Conservation (phyloP, 2,113 vertebrate species). For the Phaethon lepturus region DNA sequence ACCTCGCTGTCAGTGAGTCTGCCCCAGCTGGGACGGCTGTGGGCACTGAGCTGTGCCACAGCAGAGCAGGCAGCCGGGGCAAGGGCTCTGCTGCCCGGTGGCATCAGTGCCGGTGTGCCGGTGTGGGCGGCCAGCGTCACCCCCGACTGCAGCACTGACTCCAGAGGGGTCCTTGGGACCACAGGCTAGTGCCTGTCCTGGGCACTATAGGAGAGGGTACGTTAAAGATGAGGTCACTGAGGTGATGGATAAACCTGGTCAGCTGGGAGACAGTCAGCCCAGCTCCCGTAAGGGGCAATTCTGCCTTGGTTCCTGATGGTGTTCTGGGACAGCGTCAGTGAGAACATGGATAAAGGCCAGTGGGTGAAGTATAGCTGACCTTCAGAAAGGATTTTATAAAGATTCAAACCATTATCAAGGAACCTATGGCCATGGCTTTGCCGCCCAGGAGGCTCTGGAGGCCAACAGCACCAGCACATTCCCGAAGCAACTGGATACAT, state of each 20-base stretch:
- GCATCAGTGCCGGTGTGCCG: fast-evolving
- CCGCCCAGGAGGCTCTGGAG: background rate
- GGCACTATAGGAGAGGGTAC: background rate
- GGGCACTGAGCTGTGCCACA: too few relatives aligned
- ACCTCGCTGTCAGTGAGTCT: background rate
- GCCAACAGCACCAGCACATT: background rate
- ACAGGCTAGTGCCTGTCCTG: background rate
- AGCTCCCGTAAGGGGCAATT: background rate
- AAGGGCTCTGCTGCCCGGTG: background rate
- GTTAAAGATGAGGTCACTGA: background rate
- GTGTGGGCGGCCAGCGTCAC: fast-evolving
- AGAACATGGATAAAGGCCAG: background rate
- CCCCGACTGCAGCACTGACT: fast-evolving
- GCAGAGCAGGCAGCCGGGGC: background rate
- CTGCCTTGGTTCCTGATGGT: background rate
- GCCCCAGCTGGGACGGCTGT: fast-evolving
- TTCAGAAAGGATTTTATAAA: background rate
- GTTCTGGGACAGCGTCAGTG: background rate
- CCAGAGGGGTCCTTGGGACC: background rate
- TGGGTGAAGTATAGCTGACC: background rate
- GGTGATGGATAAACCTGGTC: background rate
- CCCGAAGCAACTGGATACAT: background rate
- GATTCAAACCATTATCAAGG: background rate
- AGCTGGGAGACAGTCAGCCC: background rate
- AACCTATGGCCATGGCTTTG: background rate